Conservation (phyloP, 2,113 vertebrate genomes). For the Tamias sibiricus region DNA sequence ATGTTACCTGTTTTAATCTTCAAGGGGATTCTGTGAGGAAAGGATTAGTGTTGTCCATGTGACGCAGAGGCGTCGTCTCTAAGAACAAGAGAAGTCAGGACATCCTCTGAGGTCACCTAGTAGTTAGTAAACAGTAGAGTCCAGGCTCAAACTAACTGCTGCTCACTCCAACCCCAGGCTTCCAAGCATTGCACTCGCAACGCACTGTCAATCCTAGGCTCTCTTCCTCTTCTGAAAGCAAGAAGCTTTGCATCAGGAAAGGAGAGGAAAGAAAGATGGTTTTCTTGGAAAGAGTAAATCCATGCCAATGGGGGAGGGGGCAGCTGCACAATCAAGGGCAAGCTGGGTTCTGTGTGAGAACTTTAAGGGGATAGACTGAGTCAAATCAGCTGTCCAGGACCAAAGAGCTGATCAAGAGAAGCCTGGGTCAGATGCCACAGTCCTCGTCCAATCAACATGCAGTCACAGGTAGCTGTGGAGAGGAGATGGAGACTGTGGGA, state of each 20-base stretch:
- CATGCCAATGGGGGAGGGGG: fast-evolving
- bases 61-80: neutral
- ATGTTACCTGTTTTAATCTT: neutral
- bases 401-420: neutral
- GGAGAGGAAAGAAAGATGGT: neutral
- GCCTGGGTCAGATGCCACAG: neutral
- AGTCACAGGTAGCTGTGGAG: neutral
- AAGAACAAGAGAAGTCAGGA: neutral
- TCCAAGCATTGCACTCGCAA: fast-evolving
- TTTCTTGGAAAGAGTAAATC: neutral
- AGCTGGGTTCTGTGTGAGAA: neutral
- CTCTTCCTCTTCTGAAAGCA: neutral
- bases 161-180: neutral
- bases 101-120: neutral
- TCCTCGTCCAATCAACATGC: neutral
- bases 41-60: neutral
- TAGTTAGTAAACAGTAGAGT: neutral
- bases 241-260: neutral
- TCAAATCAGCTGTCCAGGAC: neutral
- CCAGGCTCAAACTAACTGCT: neutral
- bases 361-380: neutral
- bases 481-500: neutral
- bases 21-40: neutral
- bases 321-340: neutral
- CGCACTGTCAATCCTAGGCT: neutral